Evolutionary conservation across 2,888 invertebrate genomes (phyloP), one percentile per base, ranked within the genome.

Genomic region (Disparrhopalites patrizii): DNA sequence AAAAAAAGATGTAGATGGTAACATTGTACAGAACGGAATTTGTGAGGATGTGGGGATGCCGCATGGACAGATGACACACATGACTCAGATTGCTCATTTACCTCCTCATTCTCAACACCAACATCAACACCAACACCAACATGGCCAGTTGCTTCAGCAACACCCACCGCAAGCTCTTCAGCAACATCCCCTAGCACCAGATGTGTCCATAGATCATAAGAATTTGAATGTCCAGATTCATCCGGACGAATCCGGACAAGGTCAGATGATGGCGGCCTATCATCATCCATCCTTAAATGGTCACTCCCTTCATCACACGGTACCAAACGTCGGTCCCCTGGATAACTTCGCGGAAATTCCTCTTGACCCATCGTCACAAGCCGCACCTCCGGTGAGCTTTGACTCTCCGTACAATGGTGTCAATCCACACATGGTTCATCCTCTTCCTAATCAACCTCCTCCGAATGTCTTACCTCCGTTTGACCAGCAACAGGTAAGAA

Each of bases 21-120:
- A 83, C 58, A 80, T 84, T 70, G 80, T 82, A 69, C 84, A 84
- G 78, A 88, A 88, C 80, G 87, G 87, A 73, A 82, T 91, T 75
- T 80, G 79, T 51, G 91, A 91, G 76, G 93, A 93, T 81, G 84
- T 68, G 18, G 61, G 36, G 15, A 43, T 66, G 30, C 67, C 67
- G 23, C 70, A 71, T 43, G 56, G 56, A 64, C 64, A 64, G 33
- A 64, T 64, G 40, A 47, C 68, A 68, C 63, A 70, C 66, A 66
- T 68, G 64, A 57, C 72, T 57, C 73, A 69, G 8, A 72, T 72
- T 62, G 73, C 71, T 33, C 70, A 71, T 31, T 66, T 65, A 18
- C 69, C 65, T 36, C 70, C 69, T 23, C 69, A 68, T 40, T 71
- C 69, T 30, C 67, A 66, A 25, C 68, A 68, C 54, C 68, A 66